Conservation (phyloP, 2,888 invertebrate genomes). For the Teleogryllus oceanicus region DNA sequence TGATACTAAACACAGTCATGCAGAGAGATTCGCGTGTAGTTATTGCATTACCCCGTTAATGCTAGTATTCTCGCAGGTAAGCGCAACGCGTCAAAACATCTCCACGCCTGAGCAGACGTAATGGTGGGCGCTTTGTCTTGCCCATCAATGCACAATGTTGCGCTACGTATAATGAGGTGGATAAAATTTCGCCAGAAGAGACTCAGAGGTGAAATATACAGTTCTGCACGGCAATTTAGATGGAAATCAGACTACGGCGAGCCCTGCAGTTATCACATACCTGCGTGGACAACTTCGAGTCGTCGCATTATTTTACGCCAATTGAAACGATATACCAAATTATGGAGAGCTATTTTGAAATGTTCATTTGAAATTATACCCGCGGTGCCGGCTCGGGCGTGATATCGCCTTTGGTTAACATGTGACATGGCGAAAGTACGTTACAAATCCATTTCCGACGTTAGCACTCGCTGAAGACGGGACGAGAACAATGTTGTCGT, state of each 20-base stretch:
- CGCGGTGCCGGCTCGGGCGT: constrained; percentile 6
- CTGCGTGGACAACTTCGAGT: not conserved
- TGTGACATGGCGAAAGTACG: not conserved
- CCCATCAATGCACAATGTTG: too few species aligned
- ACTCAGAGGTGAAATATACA: not conserved
- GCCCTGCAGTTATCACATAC: not conserved
- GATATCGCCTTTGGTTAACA: not conserved
- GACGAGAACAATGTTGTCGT: not conserved
- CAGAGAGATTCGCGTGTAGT: too few species aligned
- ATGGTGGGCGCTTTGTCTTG: too few species aligned
- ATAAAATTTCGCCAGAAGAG: not conserved
- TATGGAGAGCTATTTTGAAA: constrained; percentile 5
- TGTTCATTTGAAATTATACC: not conserved
- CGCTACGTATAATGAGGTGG: not conserved
- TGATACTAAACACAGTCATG: too few species aligned
- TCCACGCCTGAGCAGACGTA: too few species aligned
- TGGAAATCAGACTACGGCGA: not conserved
- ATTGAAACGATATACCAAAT: not conserved
- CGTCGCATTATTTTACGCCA: constrained; percentile 18
- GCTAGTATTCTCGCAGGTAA: too few species aligned
- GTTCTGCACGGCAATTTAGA: not conserved
- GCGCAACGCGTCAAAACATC: too few species aligned
- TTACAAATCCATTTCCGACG: constrained; percentile 18
- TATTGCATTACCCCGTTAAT: too few species aligned
- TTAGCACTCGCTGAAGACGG: constrained; percentile 4